Percentiles rank a stretch among this genome's conserved stretches.
Conservation (phyloP, 53 echinoderm and acorn worm species). For the Stichopus horrens region DNA sequence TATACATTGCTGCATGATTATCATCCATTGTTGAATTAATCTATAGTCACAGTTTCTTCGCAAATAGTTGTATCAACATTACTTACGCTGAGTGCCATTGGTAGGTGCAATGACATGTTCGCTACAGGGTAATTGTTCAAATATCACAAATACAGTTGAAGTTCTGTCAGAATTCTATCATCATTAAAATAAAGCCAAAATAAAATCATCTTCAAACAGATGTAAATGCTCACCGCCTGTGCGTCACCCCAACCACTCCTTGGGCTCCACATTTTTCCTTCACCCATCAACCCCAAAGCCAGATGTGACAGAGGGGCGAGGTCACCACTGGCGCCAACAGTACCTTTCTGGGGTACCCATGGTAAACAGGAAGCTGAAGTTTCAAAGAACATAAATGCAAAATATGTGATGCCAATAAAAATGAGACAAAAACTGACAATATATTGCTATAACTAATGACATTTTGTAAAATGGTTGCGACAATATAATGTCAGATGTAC, state of each 20-base stretch:
- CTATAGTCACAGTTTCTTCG: too few relatives aligned
- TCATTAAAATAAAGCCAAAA: neutral
- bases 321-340: constrained; percentile 94
- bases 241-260: constrained; percentile 86
- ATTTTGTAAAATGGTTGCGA: too few relatives aligned
- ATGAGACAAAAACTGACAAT: too few relatives aligned
- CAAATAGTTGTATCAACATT: too few relatives aligned
- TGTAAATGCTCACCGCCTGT: constrained; percentile 57
- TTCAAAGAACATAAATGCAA: neutral
- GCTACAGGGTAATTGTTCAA: neutral
- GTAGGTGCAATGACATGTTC: too few relatives aligned
- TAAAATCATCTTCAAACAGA: neutral
- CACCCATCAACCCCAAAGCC: constrained; percentile 94
- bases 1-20: too few relatives aligned
- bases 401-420: too few relatives aligned
- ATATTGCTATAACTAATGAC: too few relatives aligned
- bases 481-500: too few relatives aligned
- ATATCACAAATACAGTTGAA: neutral
- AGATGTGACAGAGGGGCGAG: constrained; percentile 90
- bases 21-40: too few relatives aligned
- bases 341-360: constrained; percentile 93
- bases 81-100: too few relatives aligned
- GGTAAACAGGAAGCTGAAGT: constrained; percentile 80
- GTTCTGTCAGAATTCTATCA: neutral
- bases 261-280: constrained; percentile 99